Base-by-base conservation (phyloP, 1,140 invertebrate species). In the Spodoptera frugiperda region DNA sequence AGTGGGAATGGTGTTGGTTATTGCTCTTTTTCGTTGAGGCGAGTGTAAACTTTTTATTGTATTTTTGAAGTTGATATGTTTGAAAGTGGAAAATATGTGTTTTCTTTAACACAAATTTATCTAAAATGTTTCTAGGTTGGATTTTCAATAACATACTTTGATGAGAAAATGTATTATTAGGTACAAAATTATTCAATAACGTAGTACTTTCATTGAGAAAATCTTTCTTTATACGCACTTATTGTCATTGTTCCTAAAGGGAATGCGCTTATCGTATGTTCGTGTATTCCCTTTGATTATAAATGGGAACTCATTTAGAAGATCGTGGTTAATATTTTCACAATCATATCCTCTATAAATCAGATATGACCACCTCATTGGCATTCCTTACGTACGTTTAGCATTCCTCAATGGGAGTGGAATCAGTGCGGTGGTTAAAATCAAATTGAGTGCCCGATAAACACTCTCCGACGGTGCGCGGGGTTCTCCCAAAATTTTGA, bases 381-480 rank as follows among this genome's bases (percentile, higher is more conserved):
- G 21, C 55, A 82, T 82, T 84, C 84, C 78, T 74, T 80, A 81
- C 86, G 85, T 84, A 79, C 84, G 77, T 87, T 88, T 84, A 86
- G 76, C 84, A 89, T 89, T 89, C 87, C 82, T 81, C 75, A 74
- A 77, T 83, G 87, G 83, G 81, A 87, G 82, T 85, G 83, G 48
- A 75, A 75, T 75, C 72, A 75, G 72, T 63, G 85, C 89, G 85
- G 89, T 84, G 89, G 91, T 91, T 91, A 92, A 92, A 93, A 91
- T 93, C 89, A 94, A 93, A 94, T 93, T 89, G 90, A 93, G 89
- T 92, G 82, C 87, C 91, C 92, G 89, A 93, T 94, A 94, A 90
- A 92, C 91, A 91, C 81, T 73, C 76, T 82, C 82, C 78, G 75
- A 78, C 78, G 80, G 79, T 61, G 75, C 61, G 77, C 81, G 83